Evolutionary conservation across 2,113 vertebrate species (phyloP), one percentile per base, ranked within the genome.

Genomic region (Microtus ochrogaster): DNA sequence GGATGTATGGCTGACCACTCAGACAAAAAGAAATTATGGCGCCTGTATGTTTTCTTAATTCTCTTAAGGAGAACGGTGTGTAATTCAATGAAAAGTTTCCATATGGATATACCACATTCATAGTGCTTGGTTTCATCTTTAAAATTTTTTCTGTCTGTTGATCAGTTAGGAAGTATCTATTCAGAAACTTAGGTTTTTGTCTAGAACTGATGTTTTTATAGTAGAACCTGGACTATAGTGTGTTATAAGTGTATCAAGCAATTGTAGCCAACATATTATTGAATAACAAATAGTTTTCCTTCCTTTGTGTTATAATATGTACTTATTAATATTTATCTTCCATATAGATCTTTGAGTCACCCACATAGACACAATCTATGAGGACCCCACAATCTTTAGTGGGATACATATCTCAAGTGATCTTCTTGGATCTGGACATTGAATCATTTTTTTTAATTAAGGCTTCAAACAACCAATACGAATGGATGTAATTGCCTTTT

Each of bases 51-150:
- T 47, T 90, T 90, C 88, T 70, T 26, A 89, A 58, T 87, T 87
- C 16, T 95, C 74, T 84, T 77, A 73, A 96, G 68, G 74, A 88
- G 30, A 74, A 86, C 85, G 85, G 10, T 26, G 61, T 95, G 19
- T 2, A 91, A 70, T 87, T 83, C 87, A 93, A 87, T 21, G 79
- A 44, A 94, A 65, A 76, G 12, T 94, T 91, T 95, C 61, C 88
- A 36, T 83, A n/a, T 17, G 85, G 1, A 74, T 7, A 74, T 6
- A 52, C 2, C 4, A 89, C 10, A 66, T 55, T 82, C 28, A 92
- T 92, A 76, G 21, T 44, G 58, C 87, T 87, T 96, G 83, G 22
- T n/a, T 70, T 86, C 10, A 16, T 26, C 82, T 36, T 92, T 72
- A 61, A 10, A 36, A 2, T 74, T 84, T 63, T 83, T 94, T 3